Percentiles rank a stretch among this genome's conserved stretches.
Conservation (phyloP, 1,140 invertebrate species). For the Carcinoscorpius rotundicauda region DNA sequence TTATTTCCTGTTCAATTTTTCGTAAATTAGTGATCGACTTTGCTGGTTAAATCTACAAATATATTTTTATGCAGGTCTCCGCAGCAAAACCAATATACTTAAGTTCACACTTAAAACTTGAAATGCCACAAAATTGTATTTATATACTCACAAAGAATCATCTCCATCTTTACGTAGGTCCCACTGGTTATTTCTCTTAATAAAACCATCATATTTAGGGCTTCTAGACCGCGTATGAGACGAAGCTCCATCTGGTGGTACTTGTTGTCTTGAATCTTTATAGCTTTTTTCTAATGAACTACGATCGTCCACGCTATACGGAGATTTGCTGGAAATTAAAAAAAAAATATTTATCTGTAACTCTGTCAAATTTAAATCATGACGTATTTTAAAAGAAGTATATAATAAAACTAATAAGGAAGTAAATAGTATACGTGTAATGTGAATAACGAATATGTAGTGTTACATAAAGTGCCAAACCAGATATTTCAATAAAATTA, state of each 20-base stretch:
- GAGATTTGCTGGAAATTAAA: constrained; percentile 10
- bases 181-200: constrained; percentile 16
- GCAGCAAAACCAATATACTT: too few species aligned
- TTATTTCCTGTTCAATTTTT: too few species aligned
- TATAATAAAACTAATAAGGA: neutral
- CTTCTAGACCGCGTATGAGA: constrained; percentile 21
- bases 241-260: constrained; percentile 26
- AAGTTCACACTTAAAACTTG: too few species aligned
- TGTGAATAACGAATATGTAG: too few species aligned
- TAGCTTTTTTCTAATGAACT: constrained; percentile 16
- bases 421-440: neutral
- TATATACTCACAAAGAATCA: constrained; percentile 18
- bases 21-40: too few species aligned
- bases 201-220: constrained; percentile 18
- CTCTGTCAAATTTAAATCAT: too few species aligned
- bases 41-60: too few species aligned
- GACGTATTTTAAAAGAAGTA: neutral
- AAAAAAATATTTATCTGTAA: neutral
- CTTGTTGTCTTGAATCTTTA: constrained; percentile 17
- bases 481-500: too few species aligned
- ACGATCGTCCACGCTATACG: constrained; percentile 13
- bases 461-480: too few species aligned
- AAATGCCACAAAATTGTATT: too few species aligned
- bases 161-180: constrained; percentile 17
- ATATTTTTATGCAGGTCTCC: too few species aligned